Conservation (phyloP, 2,888 invertebrate genomes). For the Philhelius pedissequus region DNA sequence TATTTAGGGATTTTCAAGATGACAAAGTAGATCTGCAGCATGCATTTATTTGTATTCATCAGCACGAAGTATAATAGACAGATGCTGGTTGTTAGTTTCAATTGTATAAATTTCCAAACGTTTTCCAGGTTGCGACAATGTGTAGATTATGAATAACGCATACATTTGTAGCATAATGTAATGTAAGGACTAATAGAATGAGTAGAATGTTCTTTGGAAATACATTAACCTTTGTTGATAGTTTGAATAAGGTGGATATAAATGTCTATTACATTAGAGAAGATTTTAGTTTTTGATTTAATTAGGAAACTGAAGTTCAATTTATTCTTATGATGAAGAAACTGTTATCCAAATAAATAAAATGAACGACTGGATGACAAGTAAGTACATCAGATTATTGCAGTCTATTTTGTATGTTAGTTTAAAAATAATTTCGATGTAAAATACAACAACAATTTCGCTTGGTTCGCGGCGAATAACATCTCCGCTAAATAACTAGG, state of each 20-base stretch:
- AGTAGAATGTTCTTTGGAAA: neutral
- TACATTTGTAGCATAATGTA: neutral
- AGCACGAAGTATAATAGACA: slow-evolving; percentile 15
- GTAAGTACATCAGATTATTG: too few species aligned
- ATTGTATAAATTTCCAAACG: slow-evolving; percentile 7
- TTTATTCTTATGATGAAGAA: too few species aligned
- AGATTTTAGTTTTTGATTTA: too few species aligned
- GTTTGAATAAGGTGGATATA: neutral
- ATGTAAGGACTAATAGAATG: neutral
- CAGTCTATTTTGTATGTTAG: too few species aligned
- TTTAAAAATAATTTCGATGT: too few species aligned
- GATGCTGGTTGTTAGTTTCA: slow-evolving; percentile 5
- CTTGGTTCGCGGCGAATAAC: too few species aligned
- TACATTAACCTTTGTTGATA: neutral
- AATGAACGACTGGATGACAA: too few species aligned
- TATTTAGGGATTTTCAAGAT: slow-evolving; percentile 8
- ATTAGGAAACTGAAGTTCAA: too few species aligned
- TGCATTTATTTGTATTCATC: slow-evolving; percentile 23
- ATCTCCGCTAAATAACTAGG: too few species aligned
- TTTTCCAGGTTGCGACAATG: slow-evolving; percentile 11
- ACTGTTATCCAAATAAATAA: too few species aligned
- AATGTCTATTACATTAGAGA: too few species aligned
- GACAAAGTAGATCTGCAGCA: slow-evolving; percentile 11
- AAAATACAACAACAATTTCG: too few species aligned
- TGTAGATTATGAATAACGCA: slow-evolving; percentile 8